Evolutionary conservation across 2,113 vertebrate species (phyloP), one percentile per base, ranked within the genome.

Genomic region (Thermophis baileyi): DNA sequence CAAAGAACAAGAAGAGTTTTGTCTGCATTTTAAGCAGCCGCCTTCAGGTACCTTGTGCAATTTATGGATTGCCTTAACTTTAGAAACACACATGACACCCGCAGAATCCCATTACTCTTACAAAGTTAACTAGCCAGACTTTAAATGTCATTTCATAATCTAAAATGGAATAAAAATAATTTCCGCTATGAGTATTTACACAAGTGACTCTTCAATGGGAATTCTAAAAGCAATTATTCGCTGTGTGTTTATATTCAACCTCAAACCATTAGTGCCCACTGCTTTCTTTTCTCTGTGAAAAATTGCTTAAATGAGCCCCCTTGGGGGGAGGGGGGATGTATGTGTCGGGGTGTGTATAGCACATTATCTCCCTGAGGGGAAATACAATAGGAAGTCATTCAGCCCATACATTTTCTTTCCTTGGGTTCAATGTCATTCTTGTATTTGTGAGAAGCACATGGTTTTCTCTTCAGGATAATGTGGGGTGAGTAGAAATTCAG

Each of bases 401-500:
- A 94, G 85, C 92, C 91, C 93, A 97, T 96, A 90, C 46, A 89
- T 97, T 97, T 97, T 94, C 91, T 95, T 96, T 94, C 91, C 81
- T 97, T 97, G 95, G 95, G 90, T 96, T 95, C 27, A 90, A 85
- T 91, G 94, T 93, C 85, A 88, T 94, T 93, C n/a, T 85, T 93
- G 69, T 94, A 96, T 97, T 96, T 97, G 95, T 96, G 90, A 97
- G 93, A 96, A 97, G 96, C 95, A 96, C 69, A 93, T 94, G 95
- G 94, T 95, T 97, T 90, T 91, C 87, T 94, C 54, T 94, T 94
- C 95, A 96, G 30, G 97, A 92, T 94, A 95, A 97, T 92, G 97
- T 95, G 93, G 96, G 93, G 97, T 97, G 97, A 96, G 98, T 96
- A 95, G 98, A 98, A 97, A 98, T 98, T 98, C 97, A 97, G 95